phyloP scores from a whole-genome alignment of 2,888 invertebrate genomes.

The Pyrrhosoma nymphula region DNA sequence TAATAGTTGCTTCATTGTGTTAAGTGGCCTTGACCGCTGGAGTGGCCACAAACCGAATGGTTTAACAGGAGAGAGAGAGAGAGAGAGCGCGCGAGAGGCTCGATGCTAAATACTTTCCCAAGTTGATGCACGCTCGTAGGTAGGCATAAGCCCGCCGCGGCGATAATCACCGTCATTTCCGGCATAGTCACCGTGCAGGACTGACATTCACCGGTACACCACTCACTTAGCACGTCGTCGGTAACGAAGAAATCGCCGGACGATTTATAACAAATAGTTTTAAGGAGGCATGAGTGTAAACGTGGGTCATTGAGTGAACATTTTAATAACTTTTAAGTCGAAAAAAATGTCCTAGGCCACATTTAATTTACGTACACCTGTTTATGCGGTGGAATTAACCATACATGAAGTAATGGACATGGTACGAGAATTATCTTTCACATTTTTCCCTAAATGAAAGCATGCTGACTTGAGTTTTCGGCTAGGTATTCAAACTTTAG shows the following conservation, averaged over 20 bases:
- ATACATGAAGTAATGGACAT: too few species aligned
- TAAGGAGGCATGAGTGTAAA: too few species aligned
- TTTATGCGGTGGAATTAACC: too few species aligned
- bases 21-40: conserved; percentile 3
- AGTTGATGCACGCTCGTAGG: background rate
- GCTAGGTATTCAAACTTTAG: too few species aligned
- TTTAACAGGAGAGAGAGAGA: background rate
- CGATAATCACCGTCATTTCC: conserved; percentile 13
- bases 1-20: background rate
- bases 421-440: too few species aligned
- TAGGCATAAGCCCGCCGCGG: background rate
- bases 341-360: too few species aligned
- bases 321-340: too few species aligned
- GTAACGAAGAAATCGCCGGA: background rate
- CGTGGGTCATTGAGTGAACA: too few species aligned
- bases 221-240: background rate
- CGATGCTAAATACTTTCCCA: background rate
- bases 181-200: background rate
- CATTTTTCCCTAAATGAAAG: too few species aligned
- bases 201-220: background rate
- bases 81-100: background rate
- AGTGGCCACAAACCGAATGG: conserved; percentile 4
- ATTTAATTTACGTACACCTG: too few species aligned
- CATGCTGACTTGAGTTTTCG: too few species aligned
- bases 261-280: too few species aligned